A percentile compares a stretch with the other conserved stretches of the same genome.
Evolutionary conservation across 2,797 vertebrate species (phyloP).

Genomic region (Octomys mimax): DNA sequence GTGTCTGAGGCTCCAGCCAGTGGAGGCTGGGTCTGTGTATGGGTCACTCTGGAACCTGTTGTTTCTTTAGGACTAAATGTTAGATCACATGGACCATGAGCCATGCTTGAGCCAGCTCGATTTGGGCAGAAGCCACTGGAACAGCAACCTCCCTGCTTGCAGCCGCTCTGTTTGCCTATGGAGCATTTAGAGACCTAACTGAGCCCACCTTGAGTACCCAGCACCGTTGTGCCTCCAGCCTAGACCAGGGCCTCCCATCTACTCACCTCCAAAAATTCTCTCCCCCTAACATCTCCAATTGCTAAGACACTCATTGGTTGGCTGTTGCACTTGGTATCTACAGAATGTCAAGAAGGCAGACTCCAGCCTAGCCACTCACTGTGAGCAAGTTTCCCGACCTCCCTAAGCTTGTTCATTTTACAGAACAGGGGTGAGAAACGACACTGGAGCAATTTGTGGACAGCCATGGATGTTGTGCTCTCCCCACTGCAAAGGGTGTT

Average conservation of each 20-base stretch:
- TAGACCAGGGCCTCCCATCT: neutral
- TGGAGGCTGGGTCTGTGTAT: neutral
- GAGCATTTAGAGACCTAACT: no score
- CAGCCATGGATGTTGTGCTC: neutral
- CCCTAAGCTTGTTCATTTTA: neutral
- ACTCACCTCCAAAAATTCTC: neutral
- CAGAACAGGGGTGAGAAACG: neutral
- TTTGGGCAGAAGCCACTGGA: neutral
- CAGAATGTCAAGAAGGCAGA: neutral
- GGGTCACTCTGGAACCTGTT: neutral
- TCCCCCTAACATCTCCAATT: neutral
- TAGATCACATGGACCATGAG: neutral
- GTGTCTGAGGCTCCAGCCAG: neutral
- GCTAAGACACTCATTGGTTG: accelerated
- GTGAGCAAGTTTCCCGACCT: neutral
- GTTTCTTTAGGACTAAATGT: neutral
- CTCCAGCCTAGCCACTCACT: neutral
- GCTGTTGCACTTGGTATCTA: neutral
- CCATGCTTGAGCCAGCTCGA: neutral
- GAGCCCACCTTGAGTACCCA: neutral
- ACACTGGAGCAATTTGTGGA: neutral
- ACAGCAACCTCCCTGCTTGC: neutral
- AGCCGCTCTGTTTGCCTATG: neutral
- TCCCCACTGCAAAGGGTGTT: neutral
- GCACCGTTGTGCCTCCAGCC: neutral